Percentiles rank a stretch among this genome's conserved stretches.
Conservation (phyloP, 1,140 invertebrate species). For the Scylla paramamosain region DNA sequence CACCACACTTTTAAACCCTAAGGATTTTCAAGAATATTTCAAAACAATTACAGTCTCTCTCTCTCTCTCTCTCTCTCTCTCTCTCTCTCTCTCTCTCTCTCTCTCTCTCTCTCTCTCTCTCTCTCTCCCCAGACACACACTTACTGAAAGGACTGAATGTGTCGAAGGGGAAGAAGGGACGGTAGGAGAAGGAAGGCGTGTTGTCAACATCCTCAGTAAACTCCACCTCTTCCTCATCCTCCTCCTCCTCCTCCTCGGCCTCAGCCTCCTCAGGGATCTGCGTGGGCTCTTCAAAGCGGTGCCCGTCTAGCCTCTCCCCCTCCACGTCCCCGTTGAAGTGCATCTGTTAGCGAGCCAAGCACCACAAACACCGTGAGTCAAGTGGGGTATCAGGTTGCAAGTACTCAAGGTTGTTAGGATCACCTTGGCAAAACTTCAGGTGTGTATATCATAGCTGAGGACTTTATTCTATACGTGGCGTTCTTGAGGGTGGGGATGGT, state of each 20-base stretch:
- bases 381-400: background rate
- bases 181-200: background rate
- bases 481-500: too few relatives aligned
- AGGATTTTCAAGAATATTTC: too few relatives aligned
- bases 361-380: background rate
- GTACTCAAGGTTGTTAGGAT: slow-evolving; percentile 1
- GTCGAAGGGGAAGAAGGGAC: background rate
- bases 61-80: too few relatives aligned
- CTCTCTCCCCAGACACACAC: background rate
- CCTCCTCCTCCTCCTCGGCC: background rate
- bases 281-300: background rate
- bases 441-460: too few relatives aligned
- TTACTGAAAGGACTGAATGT: background rate
- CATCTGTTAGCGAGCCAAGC: background rate
- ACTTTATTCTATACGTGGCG: too few relatives aligned
- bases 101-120: too few relatives aligned
- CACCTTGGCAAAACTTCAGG: background rate
- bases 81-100: too few relatives aligned
- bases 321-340: background rate
- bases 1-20: background rate
- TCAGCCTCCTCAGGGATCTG: background rate
- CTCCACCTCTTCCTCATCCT: background rate
- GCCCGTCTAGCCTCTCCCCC: background rate
- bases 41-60: too few relatives aligned
- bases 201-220: background rate